Evolutionary conservation across 1,140 invertebrate genomes (phyloP), one percentile per base, ranked within the genome.

Genomic region (Vanessa atalanta): DNA sequence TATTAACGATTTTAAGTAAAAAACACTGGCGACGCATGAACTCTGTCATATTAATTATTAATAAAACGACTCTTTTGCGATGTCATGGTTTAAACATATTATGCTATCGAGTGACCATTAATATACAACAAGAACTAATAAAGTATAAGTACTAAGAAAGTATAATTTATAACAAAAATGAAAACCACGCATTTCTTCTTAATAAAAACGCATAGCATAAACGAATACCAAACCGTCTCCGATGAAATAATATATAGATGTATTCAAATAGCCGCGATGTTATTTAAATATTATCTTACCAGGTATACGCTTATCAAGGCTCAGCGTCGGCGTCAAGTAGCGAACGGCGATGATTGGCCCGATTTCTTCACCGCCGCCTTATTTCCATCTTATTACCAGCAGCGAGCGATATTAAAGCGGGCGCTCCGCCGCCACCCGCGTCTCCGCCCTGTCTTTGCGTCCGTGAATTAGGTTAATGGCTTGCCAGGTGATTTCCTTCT

Each of bases 391-490:
- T 90, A 91, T 91, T 92, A 90, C 90, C 81, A 86, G 83, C 84
- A 88, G 82, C 84, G 86, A 80, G 87, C 85, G 89, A 91, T 92
- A 92, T 91, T 91, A 92, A 90, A 90, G 80, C 86, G 83, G 85
- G 87, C 84, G 86, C 87, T 82, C 76, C 83, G 83, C 81, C 84
- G 83, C 87, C 87, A 81, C 83, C 88, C 87, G 84, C 85, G 84
- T 84, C 88, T 86, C 88, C 89, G 88, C 90, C 88, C 88, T 90
- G 90, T 90, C 90, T 90, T 89, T 86, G 86, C 84, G 82, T 88
- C 86, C 88, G 86, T 91, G 89, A 92, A 92, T 92, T 92, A 90
- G 89, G 89, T 91, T 92, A 91, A 92, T 92, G 88, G 90, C 86
- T 85, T 91, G 90, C 89, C 89, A 92, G 90, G 90, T 91, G 88